Base-by-base conservation (phyloP, 2,797 vertebrate species). In the Gadopsis bispinosus region DNA sequence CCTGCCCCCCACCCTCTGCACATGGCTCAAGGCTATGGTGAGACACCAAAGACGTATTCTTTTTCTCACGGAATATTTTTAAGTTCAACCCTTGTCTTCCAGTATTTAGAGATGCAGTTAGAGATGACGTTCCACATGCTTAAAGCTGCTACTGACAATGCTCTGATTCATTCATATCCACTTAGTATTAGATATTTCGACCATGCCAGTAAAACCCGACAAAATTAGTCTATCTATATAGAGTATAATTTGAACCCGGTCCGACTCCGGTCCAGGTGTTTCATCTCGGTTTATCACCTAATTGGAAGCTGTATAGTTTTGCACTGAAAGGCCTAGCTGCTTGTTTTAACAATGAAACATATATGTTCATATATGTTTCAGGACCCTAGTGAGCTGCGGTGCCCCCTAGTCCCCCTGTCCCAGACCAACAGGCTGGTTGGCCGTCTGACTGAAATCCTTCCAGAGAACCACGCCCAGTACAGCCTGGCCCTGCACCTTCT, bases 1-100 rank as follows among this genome's bases (percentile, higher is more conserved):
- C 37, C 95, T 99, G 50, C 97, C 98, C 0, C 97, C 98, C 16
- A 98, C 96, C 0, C 96, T 99, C n/a, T 99, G 97, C 84, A 99
- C 98, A 1, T 99, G 98, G 98, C 95, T 99, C 67, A 99, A 99
- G 87, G 97, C 98, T 1, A 99, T 99, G 98, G 98, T 99, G 79
- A 96, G 89, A 55, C 59, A 6, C 26, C 54, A 2, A 26, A 26
- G 26, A 26, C 26, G 26, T 26, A 26, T 26, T 26, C 26, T 26
- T 26, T 26, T 26, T 26, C 26, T 26, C 26, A 26, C 26, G 2
- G 26, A 2, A 26, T 26, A 26, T 26, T 26, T 26, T 26, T 26
- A 11, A 33, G 7, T 56, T 56, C 54, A 69, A 47, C 26, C 7
- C 19, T 56, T 10, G 39, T 58, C n/a, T 39, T 60, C n/a, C 3